phyloP scores from a whole-genome alignment of 1,140 invertebrate genomes.

The Penaeus chinensis region DNA sequence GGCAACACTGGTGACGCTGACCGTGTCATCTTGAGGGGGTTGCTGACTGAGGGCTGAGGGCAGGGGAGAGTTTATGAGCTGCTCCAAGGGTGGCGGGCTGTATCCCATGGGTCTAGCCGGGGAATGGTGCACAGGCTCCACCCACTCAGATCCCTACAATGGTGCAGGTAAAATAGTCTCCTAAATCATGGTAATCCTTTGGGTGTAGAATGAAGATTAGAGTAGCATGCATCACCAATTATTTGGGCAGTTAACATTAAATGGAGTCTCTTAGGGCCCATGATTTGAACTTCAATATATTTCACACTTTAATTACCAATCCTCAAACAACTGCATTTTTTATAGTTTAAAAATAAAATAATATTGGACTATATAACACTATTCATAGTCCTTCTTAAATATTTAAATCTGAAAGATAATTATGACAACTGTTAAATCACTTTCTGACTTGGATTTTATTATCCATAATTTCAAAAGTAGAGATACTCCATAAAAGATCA shows the following conservation, averaged over 20 bases:
- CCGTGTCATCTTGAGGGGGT: constrained; percentile 50
- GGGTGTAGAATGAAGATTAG: too few species aligned
- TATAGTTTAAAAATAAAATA: not conserved
- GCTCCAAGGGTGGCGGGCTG: constrained; percentile 62
- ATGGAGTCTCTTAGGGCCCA: too few species aligned
- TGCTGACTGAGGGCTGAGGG: constrained; percentile 20
- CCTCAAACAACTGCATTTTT: too few species aligned
- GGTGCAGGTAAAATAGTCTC: not conserved
- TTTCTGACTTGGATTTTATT: too few species aligned
- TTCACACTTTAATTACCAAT: too few species aligned
- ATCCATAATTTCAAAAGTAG: too few species aligned
- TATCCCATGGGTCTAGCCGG: constrained; percentile 40
- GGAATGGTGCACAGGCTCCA: constrained; percentile 54
- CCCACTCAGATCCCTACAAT: constrained; percentile 62
- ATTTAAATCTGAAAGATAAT: not conserved
- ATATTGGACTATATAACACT: not conserved
- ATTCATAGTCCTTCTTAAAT: not conserved
- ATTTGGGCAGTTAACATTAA: too few species aligned
- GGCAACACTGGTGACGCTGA: constrained; percentile 55
- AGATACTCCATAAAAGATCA: too few species aligned
- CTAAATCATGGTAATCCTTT: too few species aligned
- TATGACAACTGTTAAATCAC: too few species aligned
- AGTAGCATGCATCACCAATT: too few species aligned
- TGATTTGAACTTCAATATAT: too few species aligned
- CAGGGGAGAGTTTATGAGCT: constrained; percentile 61